Evolutionary conservation across 2,797 vertebrate species (phyloP), one percentile per base, ranked within the genome.

Genomic region (Poeciliopsis gracilis): DNA sequence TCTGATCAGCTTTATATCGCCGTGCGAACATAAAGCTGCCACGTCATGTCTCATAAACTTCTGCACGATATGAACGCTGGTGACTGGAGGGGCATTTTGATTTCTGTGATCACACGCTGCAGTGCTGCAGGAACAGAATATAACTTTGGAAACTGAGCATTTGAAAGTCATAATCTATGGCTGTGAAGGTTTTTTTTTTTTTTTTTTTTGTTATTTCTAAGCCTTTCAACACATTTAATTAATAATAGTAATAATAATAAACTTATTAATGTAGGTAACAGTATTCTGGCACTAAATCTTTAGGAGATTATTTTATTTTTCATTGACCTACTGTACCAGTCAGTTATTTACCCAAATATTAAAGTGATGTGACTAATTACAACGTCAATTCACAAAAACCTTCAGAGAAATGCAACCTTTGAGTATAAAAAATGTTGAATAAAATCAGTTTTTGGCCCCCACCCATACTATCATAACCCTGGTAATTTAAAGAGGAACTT

Each of bases 1-100:
- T 85, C 23, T 70, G 77, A 75, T 77, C 69, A 66, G 77, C 76
- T 77, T 67, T 57, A 76, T 74, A 73, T 66, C 73, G 15, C 72
- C 53, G 49, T 79, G 72, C 18, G 76, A 87, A 80, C 78, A 80
- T 73, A 81, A 76, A 87, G 73, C 79, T 76, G 80, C 80, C 85
- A 77, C 47, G 25, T 77, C 59, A 36, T 57, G 57, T 63, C 36
- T 20, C 57, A 69, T 46, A n/a, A 77, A 77, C 41, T 3, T 18
- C 43, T 7, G 41, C 38, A 70, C 41, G 1, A 45, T 46, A 18
- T 28, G 43, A 70, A 28, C 13, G 28, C 25, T 45, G 43, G 43
- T 28, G 13, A 45, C 23, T 0, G 25, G 41, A 33, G 63, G 63
- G 20, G 63, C 11, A 20, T 36, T 23, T 63, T 2, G 23, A 67